These are phyloP conservation scores for Drosophila obscura DNA, from an alignment of 1,140 invertebrate species.

Conservation along the genomic window DNA sequence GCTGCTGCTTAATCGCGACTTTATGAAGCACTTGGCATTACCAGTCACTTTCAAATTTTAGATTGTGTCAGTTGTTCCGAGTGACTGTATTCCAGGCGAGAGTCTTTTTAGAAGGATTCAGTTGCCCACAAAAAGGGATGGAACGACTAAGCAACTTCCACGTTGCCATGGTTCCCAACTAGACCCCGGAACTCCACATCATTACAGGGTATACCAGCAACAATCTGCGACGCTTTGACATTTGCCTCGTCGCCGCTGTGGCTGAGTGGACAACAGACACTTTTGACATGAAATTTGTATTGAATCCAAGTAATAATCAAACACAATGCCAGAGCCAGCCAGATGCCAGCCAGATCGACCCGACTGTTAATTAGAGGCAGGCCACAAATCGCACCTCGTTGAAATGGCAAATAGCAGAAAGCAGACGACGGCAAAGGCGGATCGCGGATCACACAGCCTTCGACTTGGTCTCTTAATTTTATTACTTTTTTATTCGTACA, in stretches of 20 bases:
- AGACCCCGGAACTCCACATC: background rate
- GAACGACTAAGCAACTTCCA: background rate
- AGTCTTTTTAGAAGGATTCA: constrained; percentile 28
- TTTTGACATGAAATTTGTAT: constrained; percentile 44
- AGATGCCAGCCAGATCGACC: constrained; percentile 2
- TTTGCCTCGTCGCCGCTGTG: constrained; percentile 33
- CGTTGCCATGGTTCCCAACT: background rate
- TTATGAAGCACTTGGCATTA: constrained; percentile 38
- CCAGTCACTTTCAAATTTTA: constrained; percentile 53
- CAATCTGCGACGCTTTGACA: constrained; percentile 62
- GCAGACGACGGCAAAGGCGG: constrained; percentile 33
- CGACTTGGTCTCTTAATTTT: constrained; percentile 48
- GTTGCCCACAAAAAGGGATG: background rate
- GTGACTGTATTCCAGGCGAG: background rate
- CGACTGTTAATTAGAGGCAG: constrained; percentile 63
- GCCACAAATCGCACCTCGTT: constrained; percentile 59
- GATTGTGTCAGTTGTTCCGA: constrained; percentile 18
- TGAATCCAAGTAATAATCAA: constrained; percentile 45
- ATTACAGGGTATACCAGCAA: constrained; percentile 28
- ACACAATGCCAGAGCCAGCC: constrained; percentile 45
- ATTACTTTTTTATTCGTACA: constrained; percentile 21
- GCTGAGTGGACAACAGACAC: constrained; percentile 34
- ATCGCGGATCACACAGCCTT: constrained; percentile 41
- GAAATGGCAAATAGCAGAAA: constrained; percentile 61
- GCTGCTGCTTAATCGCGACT: constrained; percentile 13